phyloP scores from a whole-genome alignment of 2,113 vertebrate species.

The Bos taurus region ARS-UCD2.0 NC_037337.1:42955001-42955500 shows the following conservation, averaged over 20 bases:
- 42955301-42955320: not conserved
- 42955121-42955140: not conserved
- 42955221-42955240: not conserved
- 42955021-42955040: not conserved
- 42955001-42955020: not conserved
- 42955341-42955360: not conserved
- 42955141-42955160: not conserved
- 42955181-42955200: not conserved
- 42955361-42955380: not conserved
- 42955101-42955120: not conserved
- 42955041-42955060: accelerated
- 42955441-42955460: not conserved
- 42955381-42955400: not conserved
- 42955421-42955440: not conserved
- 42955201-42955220: not conserved
- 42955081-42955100: not conserved
- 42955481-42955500: not conserved
- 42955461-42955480: not conserved
- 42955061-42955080: not conserved
- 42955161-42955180: not conserved
- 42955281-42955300: not conserved
- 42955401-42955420: not conserved
- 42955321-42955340: not conserved
- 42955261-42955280: not conserved
- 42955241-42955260: not conserved